Evolutionary conservation across 2,888 invertebrate genomes (phyloP).

Genomic region (Eupeodes latifasciatus): DNA sequence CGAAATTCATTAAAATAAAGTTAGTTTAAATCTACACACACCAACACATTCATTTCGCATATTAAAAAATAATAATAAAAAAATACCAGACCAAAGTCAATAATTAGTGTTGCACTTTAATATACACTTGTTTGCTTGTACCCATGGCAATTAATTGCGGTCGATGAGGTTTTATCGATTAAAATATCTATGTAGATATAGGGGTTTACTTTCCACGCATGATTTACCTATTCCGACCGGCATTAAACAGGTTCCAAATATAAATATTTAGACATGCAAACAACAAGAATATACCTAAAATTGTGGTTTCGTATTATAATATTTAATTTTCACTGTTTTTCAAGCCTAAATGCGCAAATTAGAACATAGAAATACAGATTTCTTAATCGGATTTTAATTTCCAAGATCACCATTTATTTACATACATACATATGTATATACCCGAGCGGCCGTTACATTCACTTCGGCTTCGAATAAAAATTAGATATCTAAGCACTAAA

Average conservation of each 20-base stretch:
- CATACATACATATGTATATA: not conserved
- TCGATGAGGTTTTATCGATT: slow-evolving; percentile 61
- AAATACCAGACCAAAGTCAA: slow-evolving; percentile 19
- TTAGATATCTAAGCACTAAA: slow-evolving; percentile 31
- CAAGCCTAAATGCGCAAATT: too few species aligned
- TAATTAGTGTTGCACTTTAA: slow-evolving; percentile 18
- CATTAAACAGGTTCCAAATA: slow-evolving; percentile 17
- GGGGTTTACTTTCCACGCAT: slow-evolving; percentile 29
- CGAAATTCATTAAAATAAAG: not conserved
- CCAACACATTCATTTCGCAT: not conserved
- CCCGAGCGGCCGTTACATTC: slow-evolving; percentile 15
- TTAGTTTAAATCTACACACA: not conserved
- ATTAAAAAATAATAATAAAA: not conserved
- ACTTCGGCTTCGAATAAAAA: slow-evolving; percentile 29
- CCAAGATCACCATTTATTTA: slow-evolving; percentile 11
- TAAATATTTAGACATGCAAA: not conserved
- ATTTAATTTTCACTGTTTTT: not conserved
- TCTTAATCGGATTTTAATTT: not conserved
- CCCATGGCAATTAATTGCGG: slow-evolving; percentile 11
- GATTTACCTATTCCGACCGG: slow-evolving; percentile 53
- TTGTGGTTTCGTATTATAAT: not conserved
- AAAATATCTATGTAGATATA: slow-evolving; percentile 6
- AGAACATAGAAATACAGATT: not conserved
- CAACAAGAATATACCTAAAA: not conserved
- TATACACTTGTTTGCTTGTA: not conserved